Conservation (phyloP, 2,797 vertebrate genomes). For the Euphonia xanthogaster region DNA sequence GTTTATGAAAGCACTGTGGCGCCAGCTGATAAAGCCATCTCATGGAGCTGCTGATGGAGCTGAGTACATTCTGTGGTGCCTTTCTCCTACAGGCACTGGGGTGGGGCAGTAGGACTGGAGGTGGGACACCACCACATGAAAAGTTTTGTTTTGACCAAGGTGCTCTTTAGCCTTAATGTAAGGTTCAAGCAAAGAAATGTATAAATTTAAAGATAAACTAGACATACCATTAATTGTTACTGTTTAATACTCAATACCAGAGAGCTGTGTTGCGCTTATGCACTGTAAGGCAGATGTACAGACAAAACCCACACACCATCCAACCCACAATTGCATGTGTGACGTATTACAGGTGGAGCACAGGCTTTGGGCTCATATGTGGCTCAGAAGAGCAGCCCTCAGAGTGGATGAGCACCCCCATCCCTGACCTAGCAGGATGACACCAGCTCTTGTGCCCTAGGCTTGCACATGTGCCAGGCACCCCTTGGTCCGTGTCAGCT, state of each 20-base stretch:
- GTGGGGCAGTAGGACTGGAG: constrained; percentile 26
- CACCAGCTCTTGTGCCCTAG: background rate
- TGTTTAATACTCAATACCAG: background rate
- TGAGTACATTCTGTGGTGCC: constrained; percentile 44
- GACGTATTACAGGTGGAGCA: background rate
- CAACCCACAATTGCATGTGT: background rate
- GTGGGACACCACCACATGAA: background rate
- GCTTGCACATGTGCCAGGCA: background rate
- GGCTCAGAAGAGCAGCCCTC: background rate
- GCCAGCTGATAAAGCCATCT: constrained; percentile 13
- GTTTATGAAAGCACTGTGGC: background rate
- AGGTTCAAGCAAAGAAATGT: constrained; percentile 48
- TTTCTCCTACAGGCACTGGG: constrained; percentile 32
- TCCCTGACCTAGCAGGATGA: background rate
- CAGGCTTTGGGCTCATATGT: background rate
- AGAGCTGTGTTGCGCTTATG: background rate
- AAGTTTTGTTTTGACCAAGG: constrained; percentile 29
- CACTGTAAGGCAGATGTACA: constrained; percentile 11
- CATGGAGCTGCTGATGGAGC: constrained; percentile 15
- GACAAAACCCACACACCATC: background rate
- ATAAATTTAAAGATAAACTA: background rate
- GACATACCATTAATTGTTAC: background rate
- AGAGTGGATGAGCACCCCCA: background rate
- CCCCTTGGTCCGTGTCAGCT: background rate
- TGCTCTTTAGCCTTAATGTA: constrained; percentile 66